These are phyloP conservation scores for Lasioglossum calceatum DNA, from an alignment of 2,888 invertebrate species.

Conservation along the genomic window DNA sequence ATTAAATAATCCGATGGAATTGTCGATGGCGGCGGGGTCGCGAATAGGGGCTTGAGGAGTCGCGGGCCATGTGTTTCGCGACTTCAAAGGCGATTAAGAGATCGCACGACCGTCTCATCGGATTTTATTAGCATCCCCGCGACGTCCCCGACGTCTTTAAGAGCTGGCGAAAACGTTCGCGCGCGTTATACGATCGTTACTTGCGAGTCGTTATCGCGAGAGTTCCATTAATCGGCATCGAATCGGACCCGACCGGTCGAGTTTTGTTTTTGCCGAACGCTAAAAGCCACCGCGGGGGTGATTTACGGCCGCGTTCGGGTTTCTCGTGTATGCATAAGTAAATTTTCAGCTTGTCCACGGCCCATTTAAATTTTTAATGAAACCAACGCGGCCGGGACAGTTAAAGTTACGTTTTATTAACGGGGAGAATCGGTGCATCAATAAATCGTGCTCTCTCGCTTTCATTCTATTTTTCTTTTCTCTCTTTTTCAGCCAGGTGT, in stretches of 20 bases:
- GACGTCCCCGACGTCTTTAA: background rate
- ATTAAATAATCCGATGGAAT: background rate
- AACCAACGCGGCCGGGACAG: conserved; percentile 14
- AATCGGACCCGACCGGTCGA: background rate
- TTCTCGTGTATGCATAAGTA: conserved; percentile 15
- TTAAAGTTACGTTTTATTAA: conserved; percentile 40
- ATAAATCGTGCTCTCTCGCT: conserved; percentile 28
- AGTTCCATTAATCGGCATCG: conserved; percentile 5
- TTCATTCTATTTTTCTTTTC: background rate
- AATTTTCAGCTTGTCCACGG: conserved; percentile 17
- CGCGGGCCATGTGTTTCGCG: background rate
- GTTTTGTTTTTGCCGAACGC: conserved; percentile 23
- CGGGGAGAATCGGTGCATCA: conserved; percentile 26
- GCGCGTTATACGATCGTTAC: background rate
- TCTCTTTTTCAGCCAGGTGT: background rate
- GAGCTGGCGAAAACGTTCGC: background rate
- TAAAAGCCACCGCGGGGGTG: background rate
- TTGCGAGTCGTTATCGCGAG: background rate
- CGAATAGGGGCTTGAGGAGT: background rate
- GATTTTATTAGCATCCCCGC: background rate
- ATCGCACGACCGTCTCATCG: background rate
- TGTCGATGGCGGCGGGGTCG: background rate
- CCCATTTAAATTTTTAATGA: conserved; percentile 42
- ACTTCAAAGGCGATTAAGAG: background rate
- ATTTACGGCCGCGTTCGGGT: conserved; percentile 17